Conservation (phyloP, 2,797 vertebrate species). For the Chloroceryle amazona region DNA sequence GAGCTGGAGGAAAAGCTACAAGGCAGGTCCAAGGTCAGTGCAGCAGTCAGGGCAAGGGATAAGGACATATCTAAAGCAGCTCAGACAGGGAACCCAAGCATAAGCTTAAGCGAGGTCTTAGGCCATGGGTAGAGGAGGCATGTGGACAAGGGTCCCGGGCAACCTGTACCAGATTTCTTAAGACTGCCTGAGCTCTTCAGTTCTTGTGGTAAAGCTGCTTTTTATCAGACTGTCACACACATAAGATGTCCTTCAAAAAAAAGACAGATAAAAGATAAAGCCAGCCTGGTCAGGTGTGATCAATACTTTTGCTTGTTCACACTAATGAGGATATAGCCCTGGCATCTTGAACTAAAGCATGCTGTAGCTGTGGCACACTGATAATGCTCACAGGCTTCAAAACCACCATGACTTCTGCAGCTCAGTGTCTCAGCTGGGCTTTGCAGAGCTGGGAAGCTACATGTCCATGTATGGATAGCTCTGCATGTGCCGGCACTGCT, state of each 20-base stretch:
- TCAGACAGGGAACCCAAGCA: neutral
- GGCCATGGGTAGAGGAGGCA: neutral
- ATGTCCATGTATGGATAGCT: fast-evolving
- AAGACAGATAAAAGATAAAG: neutral
- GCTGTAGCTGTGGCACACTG: neutral
- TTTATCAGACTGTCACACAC: neutral
- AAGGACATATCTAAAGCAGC: neutral
- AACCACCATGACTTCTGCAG: neutral
- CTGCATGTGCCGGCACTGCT: neutral
- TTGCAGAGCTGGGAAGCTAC: neutral
- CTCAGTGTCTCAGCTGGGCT: neutral
- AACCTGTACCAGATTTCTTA: neutral
- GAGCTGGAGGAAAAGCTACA: neutral
- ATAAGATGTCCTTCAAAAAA: neutral
- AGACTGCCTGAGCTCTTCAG: neutral
- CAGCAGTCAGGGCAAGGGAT: neutral
- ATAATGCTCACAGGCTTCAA: neutral
- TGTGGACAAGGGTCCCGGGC: neutral
- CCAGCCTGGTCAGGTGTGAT: neutral
- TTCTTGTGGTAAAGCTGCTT: neutral
- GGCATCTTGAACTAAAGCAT: neutral
- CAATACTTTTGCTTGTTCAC: neutral
- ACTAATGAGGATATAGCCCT: fast-evolving
- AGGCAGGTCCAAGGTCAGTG: neutral
- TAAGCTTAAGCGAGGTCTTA: neutral